phyloP scores from a whole-genome alignment of 2,888 invertebrate species.

The Tethea ocularis region DNA sequence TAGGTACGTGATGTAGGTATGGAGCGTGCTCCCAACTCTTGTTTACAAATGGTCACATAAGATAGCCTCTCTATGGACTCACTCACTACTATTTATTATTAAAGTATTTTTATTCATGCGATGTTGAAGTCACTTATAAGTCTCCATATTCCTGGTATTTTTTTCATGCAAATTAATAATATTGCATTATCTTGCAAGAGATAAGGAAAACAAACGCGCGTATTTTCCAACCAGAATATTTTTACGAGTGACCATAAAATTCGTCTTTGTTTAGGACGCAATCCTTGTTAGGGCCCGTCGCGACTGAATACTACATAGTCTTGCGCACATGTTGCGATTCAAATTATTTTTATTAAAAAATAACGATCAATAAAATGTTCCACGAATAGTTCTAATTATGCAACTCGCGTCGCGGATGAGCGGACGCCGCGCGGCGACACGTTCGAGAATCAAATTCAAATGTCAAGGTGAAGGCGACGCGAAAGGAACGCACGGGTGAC shows the following conservation, averaged over 20 bases:
- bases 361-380: conserved; percentile 11
- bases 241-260: neutral
- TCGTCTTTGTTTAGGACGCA: neutral
- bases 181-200: neutral
- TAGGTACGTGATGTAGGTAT: neutral
- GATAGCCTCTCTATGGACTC: conserved; percentile 20
- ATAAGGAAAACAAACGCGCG: neutral
- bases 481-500: conserved; percentile 76
- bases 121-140: conserved; percentile 37
- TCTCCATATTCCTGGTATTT: conserved; percentile 18
- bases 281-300: neutral
- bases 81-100: conserved; percentile 12
- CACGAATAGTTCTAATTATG: conserved; percentile 43
- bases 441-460: conserved; percentile 75
- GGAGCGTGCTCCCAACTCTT: conserved; percentile 14
- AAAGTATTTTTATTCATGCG: conserved; percentile 30
- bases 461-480: conserved; percentile 79
- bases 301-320: neutral
- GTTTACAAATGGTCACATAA: conserved; percentile 15
- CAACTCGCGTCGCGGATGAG: conserved; percentile 56
- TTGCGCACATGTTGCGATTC: neutral
- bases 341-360: neutral
- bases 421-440: conserved; percentile 61
- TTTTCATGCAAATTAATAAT: neutral
- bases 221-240: neutral